Conservation (phyloP, 2,113 vertebrate species). For the Acrocephalus kingi region DNA sequence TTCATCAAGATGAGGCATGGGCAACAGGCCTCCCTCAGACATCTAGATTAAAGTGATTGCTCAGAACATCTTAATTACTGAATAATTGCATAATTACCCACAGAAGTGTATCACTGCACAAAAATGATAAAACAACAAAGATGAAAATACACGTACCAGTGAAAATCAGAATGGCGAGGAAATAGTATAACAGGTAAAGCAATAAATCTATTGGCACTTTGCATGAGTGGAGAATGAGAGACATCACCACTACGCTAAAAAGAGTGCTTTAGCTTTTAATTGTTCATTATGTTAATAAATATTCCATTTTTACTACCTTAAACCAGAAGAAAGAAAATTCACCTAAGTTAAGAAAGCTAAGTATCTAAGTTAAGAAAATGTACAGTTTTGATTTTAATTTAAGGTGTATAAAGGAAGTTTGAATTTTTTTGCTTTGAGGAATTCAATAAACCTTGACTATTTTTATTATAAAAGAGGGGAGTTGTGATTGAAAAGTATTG, state of each 20-base stretch:
- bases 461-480: background rate
- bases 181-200: background rate
- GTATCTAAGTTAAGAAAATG: background rate
- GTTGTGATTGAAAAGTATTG: background rate
- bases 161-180: background rate
- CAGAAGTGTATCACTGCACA: background rate
- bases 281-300: background rate
- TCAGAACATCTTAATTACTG: background rate
- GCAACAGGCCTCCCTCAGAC: background rate
- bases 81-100: background rate
- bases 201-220: background rate
- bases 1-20: background rate
- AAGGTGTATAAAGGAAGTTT: background rate
- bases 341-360: background rate
- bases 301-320: background rate
- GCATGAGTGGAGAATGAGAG: background rate
- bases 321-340: background rate
- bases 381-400: background rate
- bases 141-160: background rate
- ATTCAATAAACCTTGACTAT: background rate
- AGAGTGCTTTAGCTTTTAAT: background rate
- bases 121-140: background rate
- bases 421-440: background rate
- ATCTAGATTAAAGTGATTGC: background rate
- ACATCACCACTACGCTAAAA: accelerated